These are phyloP conservation scores for Zaprionus nigranus DNA, from an alignment of 1,140 invertebrate species.

Conservation along the genomic window DNA sequence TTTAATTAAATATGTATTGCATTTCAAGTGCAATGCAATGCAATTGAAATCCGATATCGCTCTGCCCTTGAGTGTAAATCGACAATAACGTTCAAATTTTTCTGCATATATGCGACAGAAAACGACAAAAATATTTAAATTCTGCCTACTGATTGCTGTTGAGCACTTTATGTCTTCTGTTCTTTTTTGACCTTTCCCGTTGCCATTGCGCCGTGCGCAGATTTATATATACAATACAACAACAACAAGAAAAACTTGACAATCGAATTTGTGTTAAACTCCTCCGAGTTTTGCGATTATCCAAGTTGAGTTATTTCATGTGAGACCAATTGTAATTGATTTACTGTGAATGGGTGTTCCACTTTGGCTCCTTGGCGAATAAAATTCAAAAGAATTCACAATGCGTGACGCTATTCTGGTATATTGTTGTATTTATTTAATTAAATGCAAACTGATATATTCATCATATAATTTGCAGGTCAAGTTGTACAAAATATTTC, in stretches of 20 bases:
- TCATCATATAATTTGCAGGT: neutral
- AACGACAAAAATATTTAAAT: slow-evolving; percentile 77
- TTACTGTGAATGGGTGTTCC: slow-evolving; percentile 33
- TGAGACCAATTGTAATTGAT: slow-evolving; percentile 38
- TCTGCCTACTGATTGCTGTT: slow-evolving; percentile 50
- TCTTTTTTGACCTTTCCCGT: slow-evolving; percentile 51
- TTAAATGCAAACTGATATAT: neutral
- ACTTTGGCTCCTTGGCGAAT: neutral
- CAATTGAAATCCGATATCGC: slow-evolving; percentile 46
- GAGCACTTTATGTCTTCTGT: slow-evolving; percentile 49
- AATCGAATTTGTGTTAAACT: slow-evolving; percentile 55
- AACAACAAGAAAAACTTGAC: slow-evolving; percentile 13
- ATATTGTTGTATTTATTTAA: neutral
- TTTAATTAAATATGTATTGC: slow-evolving; percentile 69
- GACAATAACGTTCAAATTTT: slow-evolving; percentile 40
- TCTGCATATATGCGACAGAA: slow-evolving; percentile 36
- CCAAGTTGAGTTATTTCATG: slow-evolving; percentile 35
- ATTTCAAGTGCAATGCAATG: slow-evolving; percentile 68
- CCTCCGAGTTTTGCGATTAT: slow-evolving; percentile 15
- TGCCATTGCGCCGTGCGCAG: slow-evolving; percentile 9
- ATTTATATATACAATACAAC: slow-evolving; percentile 38
- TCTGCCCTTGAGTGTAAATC: slow-evolving; percentile 50
- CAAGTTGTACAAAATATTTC: no score
- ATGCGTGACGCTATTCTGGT: slow-evolving; percentile 1
- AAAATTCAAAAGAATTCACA: slow-evolving; percentile 2